Evolutionary conservation across 2,888 invertebrate genomes (phyloP), one percentile per base, ranked within the genome.

Genomic region (Rhagonycha fulva): DNA sequence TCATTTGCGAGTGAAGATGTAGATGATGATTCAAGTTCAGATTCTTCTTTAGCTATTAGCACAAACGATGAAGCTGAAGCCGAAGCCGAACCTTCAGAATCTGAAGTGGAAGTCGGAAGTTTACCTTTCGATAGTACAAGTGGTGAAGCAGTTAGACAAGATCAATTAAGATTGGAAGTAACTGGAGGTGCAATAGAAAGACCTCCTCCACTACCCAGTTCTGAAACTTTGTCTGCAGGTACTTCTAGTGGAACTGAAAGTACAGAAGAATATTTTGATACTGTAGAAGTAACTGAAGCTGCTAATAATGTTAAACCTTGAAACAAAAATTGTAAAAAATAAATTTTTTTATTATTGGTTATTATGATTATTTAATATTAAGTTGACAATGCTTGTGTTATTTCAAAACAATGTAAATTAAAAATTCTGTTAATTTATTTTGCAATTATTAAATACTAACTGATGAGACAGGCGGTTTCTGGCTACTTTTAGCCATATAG

Each of bases 1-100:
- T 87, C 87, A 3, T 82, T 86, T 60, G 80, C 85, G 62, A 85
- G 85, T 12, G 83, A 85, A 2, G 85, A 86, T 74, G 80, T 83
- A 23, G 85, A 85, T 14, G 85, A 85, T 14, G 85, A 83, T 62
- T 66, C 82, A 76, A 75, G 82, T 79, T 78, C 83, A 77, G 76
- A 82, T 81, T 47, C 78, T 77, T 68, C 82, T 77, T 81, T 83
- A 7, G 74, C 84, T 9, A 24, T n/a, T 14, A n/a, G 14, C 26
- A 73, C 30, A 12, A 67, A 32, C 30, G 77, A 75, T 71, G 75
- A 69, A 62, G 74, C 72, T 12, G 75, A 70, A 62, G 47, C 47
- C n/a, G 68, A 74, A 74, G 70, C 74, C 14, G 75, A 72, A 62
- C 75, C 77, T 61, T 47, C 74, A 9, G 68, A 75, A 23, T 72